Percentiles rank a stretch among this genome's conserved stretches.
phyloP scores from a whole-genome alignment of 2,113 vertebrate genomes.

The Mungos mungo region DNA sequence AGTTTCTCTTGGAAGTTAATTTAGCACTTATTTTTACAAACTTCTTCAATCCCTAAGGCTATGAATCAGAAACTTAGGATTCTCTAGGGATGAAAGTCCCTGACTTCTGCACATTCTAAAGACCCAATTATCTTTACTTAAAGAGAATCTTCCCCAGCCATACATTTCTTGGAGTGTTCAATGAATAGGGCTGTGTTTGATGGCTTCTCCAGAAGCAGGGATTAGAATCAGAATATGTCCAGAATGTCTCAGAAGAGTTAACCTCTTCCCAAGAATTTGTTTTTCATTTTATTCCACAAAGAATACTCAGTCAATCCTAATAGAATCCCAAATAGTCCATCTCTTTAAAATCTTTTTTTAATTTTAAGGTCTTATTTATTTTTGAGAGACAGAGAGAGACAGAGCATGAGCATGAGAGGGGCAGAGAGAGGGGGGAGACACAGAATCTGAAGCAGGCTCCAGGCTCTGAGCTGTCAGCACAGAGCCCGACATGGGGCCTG shows the following conservation, averaged over 20 bases:
- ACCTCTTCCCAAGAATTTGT: neutral
- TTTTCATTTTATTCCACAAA: neutral
- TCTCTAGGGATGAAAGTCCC: neutral
- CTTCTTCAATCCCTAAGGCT: neutral
- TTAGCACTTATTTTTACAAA: slow-evolving; percentile 30
- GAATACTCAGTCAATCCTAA: neutral
- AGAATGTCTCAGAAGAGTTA: neutral
- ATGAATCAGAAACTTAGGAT: neutral
- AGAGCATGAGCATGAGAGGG: too few relatives aligned
- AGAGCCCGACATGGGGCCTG: too few relatives aligned
- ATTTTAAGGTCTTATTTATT: too few relatives aligned
- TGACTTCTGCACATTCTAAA: neutral
- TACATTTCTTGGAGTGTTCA: neutral
- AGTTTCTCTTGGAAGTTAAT: neutral
- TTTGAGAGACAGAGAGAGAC: too few relatives aligned
- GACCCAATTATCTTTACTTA: neutral
- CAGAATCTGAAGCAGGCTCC: too few relatives aligned
- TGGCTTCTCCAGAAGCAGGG: neutral
- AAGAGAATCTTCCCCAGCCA: neutral
- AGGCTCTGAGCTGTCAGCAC: too few relatives aligned
- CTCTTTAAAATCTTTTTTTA: neutral
- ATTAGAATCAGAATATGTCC: neutral
- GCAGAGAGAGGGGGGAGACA: too few relatives aligned
- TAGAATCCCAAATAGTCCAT: neutral
- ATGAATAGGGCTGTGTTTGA: neutral